Evolutionary conservation across 1,140 invertebrate species (phyloP), one percentile per base, ranked within the genome.

Genomic region (Amyelois transitella): DNA sequence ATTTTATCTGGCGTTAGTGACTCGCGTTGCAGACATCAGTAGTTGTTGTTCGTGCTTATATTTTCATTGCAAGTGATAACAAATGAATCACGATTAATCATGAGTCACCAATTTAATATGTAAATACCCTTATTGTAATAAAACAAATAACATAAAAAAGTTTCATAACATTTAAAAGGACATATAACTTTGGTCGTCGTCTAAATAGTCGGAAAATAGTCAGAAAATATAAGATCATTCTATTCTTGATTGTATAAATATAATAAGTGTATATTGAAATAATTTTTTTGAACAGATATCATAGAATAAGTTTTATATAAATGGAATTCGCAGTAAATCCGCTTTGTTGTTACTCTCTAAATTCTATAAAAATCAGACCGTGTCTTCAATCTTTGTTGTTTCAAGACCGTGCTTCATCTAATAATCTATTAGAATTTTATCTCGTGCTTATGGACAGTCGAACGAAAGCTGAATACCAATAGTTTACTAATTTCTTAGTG

Each of bases 11-110:
- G 22, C 22, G 8, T 38, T 14, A 14, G 5, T 14, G 32, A 12
- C 32, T 38, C 32, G 32, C 17, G 12, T n/a, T 38, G 22, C n/a
- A 14, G 12, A 38, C 12, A 38, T 38, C 32, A 38, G 32, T 14
- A 14, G 32, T 38, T 38, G 32, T 38, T 28, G 12, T 28, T 38
- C n/a, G 32, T 38, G n/a, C 28, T 58, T 54, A 57, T 64, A 62
- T 59, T 64, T 75, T 64, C 64, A 66, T 62, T 65, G 60, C 60
- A 52, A 48, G 55, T 69, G 72, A 72, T 72, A 70, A 55, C 49
- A 48, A 44, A 62, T 65, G 59, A 65, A n/a, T 69, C 66, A 48
- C n/a, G 32, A 6, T 14, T 14, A 1, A 38, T 14, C n/a, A 6
- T 38, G 32, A 38, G n/a, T 38, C 32, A 38, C 17, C 12, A 14